phyloP scores from a whole-genome alignment of 1,140 invertebrate species.

The Diabrotica virgifera region DNA sequence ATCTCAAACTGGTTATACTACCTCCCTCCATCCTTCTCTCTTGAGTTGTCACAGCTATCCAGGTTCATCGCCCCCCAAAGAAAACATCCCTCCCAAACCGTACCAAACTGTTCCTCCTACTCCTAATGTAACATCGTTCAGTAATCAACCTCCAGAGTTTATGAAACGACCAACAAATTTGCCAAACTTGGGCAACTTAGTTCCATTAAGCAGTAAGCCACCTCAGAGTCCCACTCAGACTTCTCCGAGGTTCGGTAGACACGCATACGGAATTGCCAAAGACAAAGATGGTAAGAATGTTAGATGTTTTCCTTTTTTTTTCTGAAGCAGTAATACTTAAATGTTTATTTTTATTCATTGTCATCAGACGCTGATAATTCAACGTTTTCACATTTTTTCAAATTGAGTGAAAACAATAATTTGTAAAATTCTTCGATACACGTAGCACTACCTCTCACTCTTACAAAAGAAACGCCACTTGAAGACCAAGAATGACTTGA shows the following conservation, averaged over 20 bases:
- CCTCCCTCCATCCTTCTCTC: constrained; percentile 38
- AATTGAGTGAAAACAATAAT: too few species aligned
- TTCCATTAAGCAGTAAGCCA: constrained; percentile 40
- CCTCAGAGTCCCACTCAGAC: constrained; percentile 48
- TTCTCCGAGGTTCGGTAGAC: constrained; percentile 41
- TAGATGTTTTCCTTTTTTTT: too few species aligned
- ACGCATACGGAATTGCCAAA: constrained; percentile 5
- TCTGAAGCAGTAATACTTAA: too few species aligned
- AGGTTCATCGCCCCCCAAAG: constrained; percentile 36
- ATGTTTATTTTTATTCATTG: too few species aligned
- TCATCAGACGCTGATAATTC: too few species aligned
- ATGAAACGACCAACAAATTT: constrained; percentile 32
- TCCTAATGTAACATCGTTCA: constrained; percentile 30
- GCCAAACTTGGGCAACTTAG: constrained; percentile 30
- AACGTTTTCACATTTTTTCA: too few species aligned
- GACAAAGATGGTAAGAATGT: constrained; percentile 17
- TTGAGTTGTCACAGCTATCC: constrained; percentile 46
- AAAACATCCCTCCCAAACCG: constrained; percentile 34
- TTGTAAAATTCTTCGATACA: too few species aligned
- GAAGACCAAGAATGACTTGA: too few species aligned
- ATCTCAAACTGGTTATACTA: constrained; percentile 4
- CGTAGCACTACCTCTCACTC: too few species aligned
- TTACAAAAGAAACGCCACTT: too few species aligned
- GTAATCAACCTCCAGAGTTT: constrained; percentile 23
- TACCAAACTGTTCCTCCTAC: constrained; percentile 42